Evolutionary conservation across 2,113 vertebrate genomes (phyloP).

Genomic region (Cacatua alba): DNA sequence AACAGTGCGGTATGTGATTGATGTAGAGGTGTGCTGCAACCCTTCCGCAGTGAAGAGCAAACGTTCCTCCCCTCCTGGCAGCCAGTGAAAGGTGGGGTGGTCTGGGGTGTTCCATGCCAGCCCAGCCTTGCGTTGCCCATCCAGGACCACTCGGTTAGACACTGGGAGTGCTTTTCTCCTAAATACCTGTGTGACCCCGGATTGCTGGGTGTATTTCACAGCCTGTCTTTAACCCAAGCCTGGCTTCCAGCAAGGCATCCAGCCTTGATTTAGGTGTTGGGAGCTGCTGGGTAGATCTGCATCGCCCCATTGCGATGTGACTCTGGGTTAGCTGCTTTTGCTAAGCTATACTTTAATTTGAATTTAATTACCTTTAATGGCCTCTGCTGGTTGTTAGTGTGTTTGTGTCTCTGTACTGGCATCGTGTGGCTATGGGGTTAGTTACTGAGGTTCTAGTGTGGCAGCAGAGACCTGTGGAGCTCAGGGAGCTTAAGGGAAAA

Average conservation of each 20-base stretch:
- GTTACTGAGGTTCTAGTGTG: not conserved
- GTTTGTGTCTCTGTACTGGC: not conserved
- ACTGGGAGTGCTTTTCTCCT: not conserved
- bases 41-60: not conserved
- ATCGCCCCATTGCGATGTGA: fast-evolving
- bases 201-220: fast-evolving
- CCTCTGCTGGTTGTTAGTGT: not conserved
- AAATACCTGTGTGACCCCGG: too few relatives aligned
- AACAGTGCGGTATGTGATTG: too few relatives aligned
- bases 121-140: not conserved
- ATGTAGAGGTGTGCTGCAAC: not conserved
- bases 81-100: not conserved
- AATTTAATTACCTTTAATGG: not conserved
- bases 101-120: too few relatives aligned
- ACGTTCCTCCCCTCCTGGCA: fast-evolving
- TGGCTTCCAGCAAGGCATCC: not conserved
- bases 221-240: not conserved
- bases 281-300: not conserved
- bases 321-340: not conserved
- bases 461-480: not conserved
- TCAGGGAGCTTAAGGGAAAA: not conserved
- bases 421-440: not conserved
- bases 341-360: not conserved
- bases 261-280: not conserved
- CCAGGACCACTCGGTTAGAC: not conserved